phyloP scores from a whole-genome alignment of 2,113 vertebrate genomes.

The Ciconia maguari region DNA sequence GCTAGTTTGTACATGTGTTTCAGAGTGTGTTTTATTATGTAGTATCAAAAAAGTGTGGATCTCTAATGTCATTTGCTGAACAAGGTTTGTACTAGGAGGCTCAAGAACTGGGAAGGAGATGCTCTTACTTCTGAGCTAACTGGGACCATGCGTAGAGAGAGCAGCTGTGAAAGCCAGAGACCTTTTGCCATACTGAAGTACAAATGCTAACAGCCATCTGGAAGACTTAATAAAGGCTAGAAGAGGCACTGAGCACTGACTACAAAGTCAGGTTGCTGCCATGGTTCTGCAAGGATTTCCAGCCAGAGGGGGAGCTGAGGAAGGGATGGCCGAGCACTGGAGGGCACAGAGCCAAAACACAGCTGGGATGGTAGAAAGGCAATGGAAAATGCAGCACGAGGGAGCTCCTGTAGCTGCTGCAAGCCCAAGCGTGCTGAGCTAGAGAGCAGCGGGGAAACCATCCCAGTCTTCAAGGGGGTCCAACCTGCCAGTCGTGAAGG shows the following conservation, averaged over 20 bases:
- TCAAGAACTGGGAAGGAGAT: background rate
- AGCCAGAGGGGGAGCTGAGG: background rate
- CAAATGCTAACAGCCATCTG: background rate
- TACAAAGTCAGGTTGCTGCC: background rate
- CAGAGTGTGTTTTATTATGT: background rate
- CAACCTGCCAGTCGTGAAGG: background rate
- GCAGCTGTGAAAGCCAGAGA: constrained; percentile 3
- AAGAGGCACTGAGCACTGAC: background rate
- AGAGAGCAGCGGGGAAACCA: background rate
- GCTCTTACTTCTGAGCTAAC: background rate
- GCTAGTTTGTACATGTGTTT: background rate
- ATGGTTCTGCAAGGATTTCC: background rate
- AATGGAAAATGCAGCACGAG: background rate
- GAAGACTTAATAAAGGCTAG: background rate
- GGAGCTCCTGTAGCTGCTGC: background rate
- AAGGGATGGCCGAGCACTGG: background rate
- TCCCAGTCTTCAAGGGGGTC: background rate
- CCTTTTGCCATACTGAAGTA: background rate
- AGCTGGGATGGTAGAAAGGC: background rate
- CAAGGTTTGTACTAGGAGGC: background rate
- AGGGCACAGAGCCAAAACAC: background rate
- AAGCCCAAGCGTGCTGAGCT: background rate
- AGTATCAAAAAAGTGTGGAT: background rate
- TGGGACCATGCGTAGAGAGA: background rate
- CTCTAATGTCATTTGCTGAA: background rate